phyloP scores from a whole-genome alignment of 2,888 invertebrate species.

The Ephialtes manifestator region DNA sequence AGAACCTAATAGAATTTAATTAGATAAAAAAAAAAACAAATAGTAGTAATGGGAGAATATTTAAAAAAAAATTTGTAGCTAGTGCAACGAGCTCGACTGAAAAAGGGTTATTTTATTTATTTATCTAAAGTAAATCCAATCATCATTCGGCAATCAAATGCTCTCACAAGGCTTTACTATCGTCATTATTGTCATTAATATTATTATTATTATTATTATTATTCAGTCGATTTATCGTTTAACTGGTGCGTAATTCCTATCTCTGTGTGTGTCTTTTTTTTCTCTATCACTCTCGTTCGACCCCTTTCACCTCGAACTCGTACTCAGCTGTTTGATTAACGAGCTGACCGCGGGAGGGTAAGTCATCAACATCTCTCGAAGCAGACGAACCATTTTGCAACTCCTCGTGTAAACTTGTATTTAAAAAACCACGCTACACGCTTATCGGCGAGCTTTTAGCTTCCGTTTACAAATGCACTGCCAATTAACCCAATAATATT shows the following conservation, averaged over 20 bases:
- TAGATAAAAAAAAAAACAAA: neutral
- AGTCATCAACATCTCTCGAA: slow-evolving; percentile 87
- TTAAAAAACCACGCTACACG: slow-evolving; percentile 31
- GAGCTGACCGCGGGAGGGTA: slow-evolving; percentile 93
- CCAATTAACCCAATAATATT: slow-evolving; percentile 9
- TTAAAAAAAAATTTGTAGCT: neutral
- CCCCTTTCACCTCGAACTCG: slow-evolving; percentile 84
- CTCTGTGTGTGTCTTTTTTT: slow-evolving; percentile 85
- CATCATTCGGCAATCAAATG: slow-evolving; percentile 26
- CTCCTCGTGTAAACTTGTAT: slow-evolving; percentile 39
- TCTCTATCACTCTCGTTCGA: slow-evolving; percentile 83
- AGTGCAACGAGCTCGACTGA: slow-evolving; percentile 42
- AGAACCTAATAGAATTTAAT: neutral
- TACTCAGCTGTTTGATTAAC: slow-evolving; percentile 94
- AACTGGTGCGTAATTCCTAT: slow-evolving; percentile 82
- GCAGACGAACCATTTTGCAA: slow-evolving; percentile 75
- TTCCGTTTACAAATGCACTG: slow-evolving; percentile 49
- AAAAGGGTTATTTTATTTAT: slow-evolving; percentile 7
- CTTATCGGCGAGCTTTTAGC: slow-evolving; percentile 56
- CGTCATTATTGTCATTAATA: slow-evolving; percentile 27
- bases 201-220: slow-evolving; percentile 55
- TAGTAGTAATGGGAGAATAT: neutral
- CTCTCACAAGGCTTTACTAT: slow-evolving; percentile 34
- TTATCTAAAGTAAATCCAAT: slow-evolving; percentile 21
- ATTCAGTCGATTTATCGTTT: slow-evolving; percentile 48